A percentile compares a stretch with the other conserved stretches of the same genome.
Evolutionary conservation across 2,888 invertebrate genomes (phyloP).

Genomic region (Holacanthella duospinosa): DNA sequence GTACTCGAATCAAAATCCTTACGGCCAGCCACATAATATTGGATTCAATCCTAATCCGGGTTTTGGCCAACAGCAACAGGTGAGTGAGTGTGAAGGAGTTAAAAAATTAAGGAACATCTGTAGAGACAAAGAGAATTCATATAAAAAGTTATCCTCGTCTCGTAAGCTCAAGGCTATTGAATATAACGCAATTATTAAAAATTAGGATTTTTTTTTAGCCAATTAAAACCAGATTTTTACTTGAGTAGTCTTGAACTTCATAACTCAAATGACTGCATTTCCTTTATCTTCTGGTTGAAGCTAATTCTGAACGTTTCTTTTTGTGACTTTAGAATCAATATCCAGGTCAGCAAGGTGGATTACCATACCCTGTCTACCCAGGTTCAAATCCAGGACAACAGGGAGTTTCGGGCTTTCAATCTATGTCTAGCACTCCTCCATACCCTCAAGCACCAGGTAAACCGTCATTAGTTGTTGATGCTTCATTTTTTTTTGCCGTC

Average conservation of each 20-base stretch:
- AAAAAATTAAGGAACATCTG: too few relatives aligned
- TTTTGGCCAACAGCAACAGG: background rate
- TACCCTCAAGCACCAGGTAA: background rate
- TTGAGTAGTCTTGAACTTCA: background rate
- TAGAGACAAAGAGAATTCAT: too few relatives aligned
- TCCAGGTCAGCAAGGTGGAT: background rate
- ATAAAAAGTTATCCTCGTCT: too few relatives aligned
- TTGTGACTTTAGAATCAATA: background rate
- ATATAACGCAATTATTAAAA: too few relatives aligned
- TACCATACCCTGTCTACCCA: background rate
- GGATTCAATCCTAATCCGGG: slow-evolving; percentile 13
- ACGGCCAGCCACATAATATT: slow-evolving; percentile 19
- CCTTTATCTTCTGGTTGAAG: background rate
- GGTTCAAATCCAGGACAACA: slow-evolving; percentile 1
- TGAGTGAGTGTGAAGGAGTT: too few relatives aligned
- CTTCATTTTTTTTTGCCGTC: too few relatives aligned
- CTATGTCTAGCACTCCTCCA: slow-evolving; percentile 4
- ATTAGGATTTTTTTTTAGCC: too few relatives aligned
- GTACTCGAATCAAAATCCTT: slow-evolving; percentile 24
- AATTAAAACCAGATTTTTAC: background rate
- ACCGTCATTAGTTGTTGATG: too few relatives aligned
- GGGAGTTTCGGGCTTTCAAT: too few relatives aligned
- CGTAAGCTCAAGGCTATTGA: too few relatives aligned
- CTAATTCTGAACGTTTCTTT: background rate
- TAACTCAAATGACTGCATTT: background rate